Conservation (phyloP, 2,797 vertebrate species). For the Centroberyx gerrardi region DNA sequence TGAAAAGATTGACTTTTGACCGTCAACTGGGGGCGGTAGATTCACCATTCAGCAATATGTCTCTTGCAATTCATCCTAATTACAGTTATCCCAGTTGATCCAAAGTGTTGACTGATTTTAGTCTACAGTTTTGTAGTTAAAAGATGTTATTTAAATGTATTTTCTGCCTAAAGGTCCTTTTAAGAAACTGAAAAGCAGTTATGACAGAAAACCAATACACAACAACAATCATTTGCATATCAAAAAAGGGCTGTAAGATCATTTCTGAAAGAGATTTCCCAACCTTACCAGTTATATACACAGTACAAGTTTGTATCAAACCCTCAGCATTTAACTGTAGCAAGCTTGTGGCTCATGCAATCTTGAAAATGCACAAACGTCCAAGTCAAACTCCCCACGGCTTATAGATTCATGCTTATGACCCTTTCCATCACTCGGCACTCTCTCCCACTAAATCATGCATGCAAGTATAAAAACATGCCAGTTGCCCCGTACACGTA, state of each 20-base stretch:
- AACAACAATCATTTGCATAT: conserved; percentile 46
- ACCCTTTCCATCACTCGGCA: conserved; percentile 72
- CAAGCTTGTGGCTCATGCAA: conserved; percentile 44
- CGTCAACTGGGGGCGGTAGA: conserved; percentile 14
- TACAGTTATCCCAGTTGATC: conserved; percentile 37
- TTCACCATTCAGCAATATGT: conserved; percentile 9
- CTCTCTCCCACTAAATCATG: conserved; percentile 74
- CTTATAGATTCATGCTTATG: conserved; percentile 72
- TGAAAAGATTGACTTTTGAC: conserved; percentile 56
- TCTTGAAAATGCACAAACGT: conserved; percentile 67
- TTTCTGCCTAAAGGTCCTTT: conserved; percentile 37
- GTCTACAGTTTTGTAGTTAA: conserved; percentile 38
- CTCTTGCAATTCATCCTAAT: conserved; percentile 45
- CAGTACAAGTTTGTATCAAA: conserved; percentile 18
- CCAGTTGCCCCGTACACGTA: conserved; percentile 60
- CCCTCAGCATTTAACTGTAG: conserved; percentile 24
- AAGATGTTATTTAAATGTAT: conserved; percentile 42
- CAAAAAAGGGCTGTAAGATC: background rate
- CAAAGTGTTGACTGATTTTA: conserved; percentile 37
- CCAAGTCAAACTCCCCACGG: conserved; percentile 56
- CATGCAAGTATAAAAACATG: conserved; percentile 75
- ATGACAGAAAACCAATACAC: conserved; percentile 34
- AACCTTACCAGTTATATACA: background rate
- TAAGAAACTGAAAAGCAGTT: conserved; percentile 14
- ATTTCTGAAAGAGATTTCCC: conserved; percentile 43